These are phyloP conservation scores for Henricia sp. DNA, from an alignment of 53 echinoderm and acorn worm genomes.

Conservation along the genomic window DNA sequence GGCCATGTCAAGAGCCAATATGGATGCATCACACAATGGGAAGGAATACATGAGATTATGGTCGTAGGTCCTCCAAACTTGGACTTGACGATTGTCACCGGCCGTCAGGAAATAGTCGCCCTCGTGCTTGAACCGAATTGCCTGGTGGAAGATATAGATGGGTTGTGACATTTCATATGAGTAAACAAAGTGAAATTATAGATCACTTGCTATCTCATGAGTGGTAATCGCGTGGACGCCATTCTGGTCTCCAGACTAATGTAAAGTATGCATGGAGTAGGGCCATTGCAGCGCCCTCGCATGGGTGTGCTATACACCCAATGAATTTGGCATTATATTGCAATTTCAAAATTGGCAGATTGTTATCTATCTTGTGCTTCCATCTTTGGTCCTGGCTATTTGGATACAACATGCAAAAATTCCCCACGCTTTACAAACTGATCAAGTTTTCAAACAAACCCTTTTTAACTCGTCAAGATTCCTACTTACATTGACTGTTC, in stretches of 20 bases:
- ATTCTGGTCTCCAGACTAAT: too few species aligned
- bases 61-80: slow-evolving; percentile 96
- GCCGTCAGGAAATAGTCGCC: slow-evolving; percentile 97
- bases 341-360: too few species aligned
- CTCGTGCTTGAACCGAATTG: slow-evolving; percentile 92
- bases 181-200: too few species aligned
- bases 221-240: too few species aligned
- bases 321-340: too few species aligned
- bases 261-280: not conserved
- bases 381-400: too few species aligned
- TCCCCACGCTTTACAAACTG: not conserved
- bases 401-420: too few species aligned
- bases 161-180: too few species aligned
- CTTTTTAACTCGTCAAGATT: not conserved
- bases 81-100: slow-evolving; percentile 91
- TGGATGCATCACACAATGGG: slow-evolving; percentile 96
- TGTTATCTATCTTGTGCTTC: too few species aligned
- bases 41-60: slow-evolving; percentile 95
- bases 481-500: slow-evolving; percentile 79
- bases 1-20: slow-evolving; percentile 89
- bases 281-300: too few species aligned
- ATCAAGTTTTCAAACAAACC: not conserved
- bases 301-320: too few species aligned
- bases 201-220: too few species aligned
- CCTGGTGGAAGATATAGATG: slow-evolving; percentile 53